Evolutionary conservation across 2,888 invertebrate genomes (phyloP), one percentile per base, ranked within the genome.

Genomic region (Himalopsyche kuldschensis): DNA sequence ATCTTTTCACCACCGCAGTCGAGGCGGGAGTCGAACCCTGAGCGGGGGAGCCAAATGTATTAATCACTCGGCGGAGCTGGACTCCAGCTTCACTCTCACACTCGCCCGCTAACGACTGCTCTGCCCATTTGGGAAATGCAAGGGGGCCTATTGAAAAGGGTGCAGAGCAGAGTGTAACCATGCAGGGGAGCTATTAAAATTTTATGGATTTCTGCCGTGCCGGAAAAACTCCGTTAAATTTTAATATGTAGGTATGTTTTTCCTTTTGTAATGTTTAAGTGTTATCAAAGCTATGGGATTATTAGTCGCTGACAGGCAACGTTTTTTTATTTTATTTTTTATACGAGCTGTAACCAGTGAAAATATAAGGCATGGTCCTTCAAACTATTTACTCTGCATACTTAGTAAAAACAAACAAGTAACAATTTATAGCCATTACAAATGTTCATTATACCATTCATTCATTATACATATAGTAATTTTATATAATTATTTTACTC

Each of bases 1-100:
- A 82, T 82, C 82, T 82, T 82, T 55, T 31, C 24, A 20, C 27
- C 76, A 31, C 76, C 48, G 46, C 48, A 32, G 78, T 11, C 20
- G 47, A 69, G 82, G 82, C 55, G 55, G 41, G 41, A 41, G 41
- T 41, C 41, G 41, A 41, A 41, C 41, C 41, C 41, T 15, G 41
- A 41, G 41, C 55, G 55, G 55, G 55, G 55, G 55, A 55, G 55
- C 55, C 55, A 20, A 55, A 55, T 55, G 55, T 55, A 55, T 55
- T 55, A 55, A 55, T 55, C 55, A 55, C 55, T 55, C 55, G 55
- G 20, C 55, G 55, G 15, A 55, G 20, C 55, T 24, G 55, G 55
- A 20, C 55, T 55, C 20, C 55, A 55, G 55, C 55, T 24, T 55
- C 55, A 55, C 55, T 55, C 55, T 55, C 55, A 24, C 55, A 55